Evolutionary conservation across 2,113 vertebrate species (phyloP), one percentile per base, ranked within the genome.

Genomic region (Microcebus jonahi): DNA sequence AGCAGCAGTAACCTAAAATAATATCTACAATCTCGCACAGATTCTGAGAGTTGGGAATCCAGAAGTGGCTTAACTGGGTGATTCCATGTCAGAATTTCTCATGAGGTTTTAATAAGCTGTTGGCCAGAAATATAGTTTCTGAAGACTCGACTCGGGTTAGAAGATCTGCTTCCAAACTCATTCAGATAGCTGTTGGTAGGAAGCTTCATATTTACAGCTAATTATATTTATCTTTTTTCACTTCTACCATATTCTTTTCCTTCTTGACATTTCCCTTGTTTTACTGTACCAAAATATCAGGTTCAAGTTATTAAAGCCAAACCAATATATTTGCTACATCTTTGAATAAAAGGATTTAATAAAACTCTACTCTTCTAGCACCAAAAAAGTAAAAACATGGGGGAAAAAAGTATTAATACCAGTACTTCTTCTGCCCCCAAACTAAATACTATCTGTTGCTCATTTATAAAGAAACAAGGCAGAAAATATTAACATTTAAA

Each of bases 401-500:
- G 11, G 2, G 6, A 1, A 5, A 53, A 76, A 90, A 67, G n/a
- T 8, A 81, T 23, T 90, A 59, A 90, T 92, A 92, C 8, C 27
- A 81, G 48, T 59, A 73, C 13, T 15, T 48, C 23, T 29, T 8
- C 25, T 59, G 9, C 9, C 34, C 29, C 18, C 25, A 84, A 87
- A 68, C 79, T 63, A 75, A 83, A 53, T 53, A 75, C 39, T 55
- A 59, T 63, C 27, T 90, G 20, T 36, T 88, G 39, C 18, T 88
- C 81, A 61, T 79, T 84, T 87, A 83, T 77, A 87, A 94, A 87
- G 36, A 91, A 83, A 68, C 14, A 90, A 80, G 8, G 8, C 39
- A 36, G 45, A 73, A 90, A 88, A 75, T 31, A 96, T 27, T 80
- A 70, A 75, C 48, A 39, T 93, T 95, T 39, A 17, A 93, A 91